These are phyloP conservation scores for Anastrepha ludens DNA, from an alignment of 1,140 invertebrate species.

Conservation along the genomic window DNA sequence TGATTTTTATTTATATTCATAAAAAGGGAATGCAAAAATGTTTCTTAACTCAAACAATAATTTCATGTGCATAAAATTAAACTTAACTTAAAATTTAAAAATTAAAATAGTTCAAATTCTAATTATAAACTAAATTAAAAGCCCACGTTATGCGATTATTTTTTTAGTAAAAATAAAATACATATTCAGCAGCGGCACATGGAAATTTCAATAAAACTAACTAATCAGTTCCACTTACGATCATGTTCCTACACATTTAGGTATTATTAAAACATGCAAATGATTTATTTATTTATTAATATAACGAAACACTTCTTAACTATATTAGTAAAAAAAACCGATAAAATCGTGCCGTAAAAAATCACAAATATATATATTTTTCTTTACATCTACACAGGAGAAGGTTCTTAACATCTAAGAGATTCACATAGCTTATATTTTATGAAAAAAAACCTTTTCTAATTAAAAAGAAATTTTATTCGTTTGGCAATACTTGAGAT, in stretches of 20 bases:
- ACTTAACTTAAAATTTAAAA: neutral
- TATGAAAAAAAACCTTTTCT: neutral
- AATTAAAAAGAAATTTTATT: neutral
- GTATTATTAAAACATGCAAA: neutral
- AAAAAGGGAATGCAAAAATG: neutral
- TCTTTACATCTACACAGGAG: neutral
- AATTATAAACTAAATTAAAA: neutral
- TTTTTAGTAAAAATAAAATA: neutral
- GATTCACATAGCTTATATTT: neutral
- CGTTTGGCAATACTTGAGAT: constrained; percentile 51
- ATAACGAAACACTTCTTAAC: neutral
- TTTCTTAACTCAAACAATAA: neutral
- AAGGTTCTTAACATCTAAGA: constrained; percentile 14
- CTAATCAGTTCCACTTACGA: constrained; percentile 30
- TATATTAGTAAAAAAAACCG: neutral
- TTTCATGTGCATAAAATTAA: neutral
- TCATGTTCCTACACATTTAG: neutral
- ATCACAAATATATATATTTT: constrained; percentile 35
- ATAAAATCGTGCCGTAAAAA: constrained; percentile 2
- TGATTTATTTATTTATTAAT: neutral
- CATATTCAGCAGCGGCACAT: too few relatives aligned
- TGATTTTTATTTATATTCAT: constrained; percentile 22
- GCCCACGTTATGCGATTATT: neutral
- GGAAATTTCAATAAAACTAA: constrained; percentile 15
- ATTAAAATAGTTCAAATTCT: constrained; percentile 3